Percentiles rank a stretch among this genome's conserved stretches.
These are phyloP conservation scores for Chondrosia reniformis DNA, from an alignment of 37 sponge, comb jelly and placozoan species.

Conservation along the genomic window DNA sequence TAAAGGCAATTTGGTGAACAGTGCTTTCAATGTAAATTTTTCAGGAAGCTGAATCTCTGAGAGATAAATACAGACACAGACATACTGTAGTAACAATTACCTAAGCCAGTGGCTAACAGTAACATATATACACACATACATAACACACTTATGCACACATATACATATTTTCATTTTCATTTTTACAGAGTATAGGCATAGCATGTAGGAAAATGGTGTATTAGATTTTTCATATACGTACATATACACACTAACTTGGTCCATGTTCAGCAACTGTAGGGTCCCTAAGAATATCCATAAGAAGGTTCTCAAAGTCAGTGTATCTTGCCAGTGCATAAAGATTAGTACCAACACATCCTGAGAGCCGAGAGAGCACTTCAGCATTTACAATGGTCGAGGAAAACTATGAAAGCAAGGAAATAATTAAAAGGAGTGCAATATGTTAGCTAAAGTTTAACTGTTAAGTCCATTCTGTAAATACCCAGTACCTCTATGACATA, in stretches of 20 bases:
- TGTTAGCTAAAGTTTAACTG: too few relatives aligned
- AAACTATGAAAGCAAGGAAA: constrained; percentile 31
- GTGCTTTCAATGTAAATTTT: too few relatives aligned
- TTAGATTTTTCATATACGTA: too few relatives aligned
- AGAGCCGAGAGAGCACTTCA: constrained; percentile 5
- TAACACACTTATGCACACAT: too few relatives aligned
- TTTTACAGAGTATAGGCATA: not conserved
- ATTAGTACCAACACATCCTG: not conserved
- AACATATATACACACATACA: too few relatives aligned
- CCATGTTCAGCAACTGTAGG: not conserved
- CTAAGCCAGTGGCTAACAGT: too few relatives aligned
- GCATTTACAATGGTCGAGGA: constrained; percentile 25
- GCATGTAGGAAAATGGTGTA: too few relatives aligned
- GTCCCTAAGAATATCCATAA: not conserved
- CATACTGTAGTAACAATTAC: constrained; percentile 14
- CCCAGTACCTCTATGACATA: not conserved
- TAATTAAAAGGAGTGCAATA: not conserved
- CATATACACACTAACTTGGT: not conserved
- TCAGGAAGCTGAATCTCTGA: too few relatives aligned
- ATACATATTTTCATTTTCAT: too few relatives aligned
- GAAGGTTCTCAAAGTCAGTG: constrained; percentile 56
- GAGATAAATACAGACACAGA: constrained; percentile 9
- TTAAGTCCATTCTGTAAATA: too few relatives aligned
- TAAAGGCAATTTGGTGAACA: too few relatives aligned
- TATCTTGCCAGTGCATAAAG: constrained; percentile 50